Evolutionary conservation across 30 jellyfish, hydroid and myxozoan genomes (phyloP), one percentile per base, ranked within the genome.

Genomic region (Aurelia aurita complex sp. Pacific): DNA sequence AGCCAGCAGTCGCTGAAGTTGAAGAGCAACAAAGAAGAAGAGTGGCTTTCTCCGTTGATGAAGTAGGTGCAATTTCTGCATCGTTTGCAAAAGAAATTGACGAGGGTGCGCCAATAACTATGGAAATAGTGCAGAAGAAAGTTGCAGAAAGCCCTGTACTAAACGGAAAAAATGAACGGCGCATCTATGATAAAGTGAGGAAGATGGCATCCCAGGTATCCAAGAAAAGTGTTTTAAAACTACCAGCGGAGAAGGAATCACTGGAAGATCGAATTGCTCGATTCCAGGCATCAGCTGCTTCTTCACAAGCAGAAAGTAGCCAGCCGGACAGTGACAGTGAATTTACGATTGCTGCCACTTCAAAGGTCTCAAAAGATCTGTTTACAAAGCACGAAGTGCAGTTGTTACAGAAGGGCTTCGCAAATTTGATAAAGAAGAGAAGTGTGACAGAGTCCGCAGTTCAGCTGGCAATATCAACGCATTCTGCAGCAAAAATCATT

Each of bases 131-230:
- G 9, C 57, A 10, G 0, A 67, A 64, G 63, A 78, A 78, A 78
- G 63, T 78, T 33, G 88, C 88, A 1, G 69, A 60, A 40, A 63
- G 52, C 18, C 14, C 88, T 8, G 59, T 5, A 40, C 38, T 78
- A 34, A 29, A 78, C 16, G 71, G 70, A 10, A 61, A 35, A 19
- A 19, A 59, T 23, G 10, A 77, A 38, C 64, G 88, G 40, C 52
- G 79, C 69, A 43, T 78, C 38, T 78, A 78, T 35, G 79, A 78
- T 67, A 78, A 78, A 54, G 88, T 78, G 23, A 77, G 88, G 43
- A 64, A 78, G 70, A 67, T 78, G 51, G 64, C 79, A 9, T 35
- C 64, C 32, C 64, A 67, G 64, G 33, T 3, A 38, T 23, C 33
- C 17, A 64, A 63, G n/a, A 23, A n/a, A 38, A 77, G 66, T 61